Evolutionary conservation across 2,888 invertebrate genomes (phyloP).

Genomic region (Cistogaster globosa): DNA sequence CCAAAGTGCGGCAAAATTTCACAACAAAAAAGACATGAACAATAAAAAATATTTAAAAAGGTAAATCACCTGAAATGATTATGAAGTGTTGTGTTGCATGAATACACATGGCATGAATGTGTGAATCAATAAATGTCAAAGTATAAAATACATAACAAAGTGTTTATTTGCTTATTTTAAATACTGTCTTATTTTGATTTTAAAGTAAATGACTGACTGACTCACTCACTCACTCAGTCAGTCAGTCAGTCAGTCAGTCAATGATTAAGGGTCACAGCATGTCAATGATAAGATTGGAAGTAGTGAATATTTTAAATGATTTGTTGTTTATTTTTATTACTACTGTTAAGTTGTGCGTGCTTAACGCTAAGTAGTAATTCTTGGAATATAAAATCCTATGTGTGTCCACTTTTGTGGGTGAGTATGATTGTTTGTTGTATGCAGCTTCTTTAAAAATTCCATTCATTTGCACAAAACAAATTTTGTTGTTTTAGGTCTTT

Average conservation of each 20-base stretch:
- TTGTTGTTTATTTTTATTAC: constrained; percentile 20
- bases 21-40: constrained; percentile 13
- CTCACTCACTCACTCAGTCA: neutral
- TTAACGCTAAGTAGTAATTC: constrained; percentile 26
- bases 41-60: constrained; percentile 17
- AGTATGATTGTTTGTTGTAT: constrained; percentile 23
- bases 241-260: neutral
- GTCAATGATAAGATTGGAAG: constrained; percentile 14
- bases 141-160: neutral
- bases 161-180: constrained; percentile 28
- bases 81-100: neutral
- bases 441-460: constrained; percentile 45
- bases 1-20: constrained; percentile 40
- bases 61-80: constrained; percentile 42
- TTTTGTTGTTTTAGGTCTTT: neutral
- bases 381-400: constrained; percentile 2
- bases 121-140: neutral
- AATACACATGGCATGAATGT: neutral
- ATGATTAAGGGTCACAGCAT: constrained; percentile 22
- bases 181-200: constrained; percentile 21
- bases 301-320: constrained; percentile 22
- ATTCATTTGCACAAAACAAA: constrained; percentile 43
- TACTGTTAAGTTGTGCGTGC: constrained; percentile 18
- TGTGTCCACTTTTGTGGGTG: constrained; percentile 25
- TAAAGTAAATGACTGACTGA: neutral